These are phyloP conservation scores for Ictalurus punctatus DNA, from an alignment of 2,113 vertebrate species.

Conservation along the genomic window DNA sequence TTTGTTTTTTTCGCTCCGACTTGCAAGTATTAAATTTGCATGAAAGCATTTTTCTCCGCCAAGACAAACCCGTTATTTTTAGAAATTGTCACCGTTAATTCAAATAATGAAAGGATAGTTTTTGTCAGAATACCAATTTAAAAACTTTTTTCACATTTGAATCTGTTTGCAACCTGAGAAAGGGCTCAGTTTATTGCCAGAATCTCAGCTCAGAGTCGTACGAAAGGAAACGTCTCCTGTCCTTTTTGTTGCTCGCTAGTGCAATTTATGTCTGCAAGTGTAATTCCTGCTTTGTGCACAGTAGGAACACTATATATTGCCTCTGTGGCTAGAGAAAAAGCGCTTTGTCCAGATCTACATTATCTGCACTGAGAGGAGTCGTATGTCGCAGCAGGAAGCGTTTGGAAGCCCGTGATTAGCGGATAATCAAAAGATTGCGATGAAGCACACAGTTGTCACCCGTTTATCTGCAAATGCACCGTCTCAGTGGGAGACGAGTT, in stretches of 20 bases:
- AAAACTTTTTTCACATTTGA: too few relatives aligned
- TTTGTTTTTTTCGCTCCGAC: too few relatives aligned
- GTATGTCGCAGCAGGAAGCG: not conserved
- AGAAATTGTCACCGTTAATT: too few relatives aligned
- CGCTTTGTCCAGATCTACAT: not conserved
- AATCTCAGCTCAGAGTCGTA: not conserved
- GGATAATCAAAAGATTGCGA: constrained; percentile 21
- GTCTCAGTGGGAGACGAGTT: constrained; percentile 27
- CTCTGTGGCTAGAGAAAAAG: not conserved
- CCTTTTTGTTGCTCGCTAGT: not conserved
- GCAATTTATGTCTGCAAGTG: not conserved
- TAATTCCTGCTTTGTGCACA: not conserved
- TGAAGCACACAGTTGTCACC: not conserved
- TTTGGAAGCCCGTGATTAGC: constrained; percentile 12
- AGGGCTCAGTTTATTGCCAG: not conserved
- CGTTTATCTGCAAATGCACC: not conserved
- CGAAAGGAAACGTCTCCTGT: not conserved
- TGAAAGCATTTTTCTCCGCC: not conserved
- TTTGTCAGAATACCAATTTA: not conserved
- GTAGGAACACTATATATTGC: not conserved
- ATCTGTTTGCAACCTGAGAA: too few relatives aligned
- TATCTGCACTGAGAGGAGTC: not conserved
- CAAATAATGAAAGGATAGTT: not conserved
- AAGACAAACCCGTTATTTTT: too few relatives aligned
- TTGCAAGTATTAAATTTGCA: not conserved